Base-by-base conservation (phyloP, 2,888 invertebrate genomes). In the Pterostichus madidus region DNA sequence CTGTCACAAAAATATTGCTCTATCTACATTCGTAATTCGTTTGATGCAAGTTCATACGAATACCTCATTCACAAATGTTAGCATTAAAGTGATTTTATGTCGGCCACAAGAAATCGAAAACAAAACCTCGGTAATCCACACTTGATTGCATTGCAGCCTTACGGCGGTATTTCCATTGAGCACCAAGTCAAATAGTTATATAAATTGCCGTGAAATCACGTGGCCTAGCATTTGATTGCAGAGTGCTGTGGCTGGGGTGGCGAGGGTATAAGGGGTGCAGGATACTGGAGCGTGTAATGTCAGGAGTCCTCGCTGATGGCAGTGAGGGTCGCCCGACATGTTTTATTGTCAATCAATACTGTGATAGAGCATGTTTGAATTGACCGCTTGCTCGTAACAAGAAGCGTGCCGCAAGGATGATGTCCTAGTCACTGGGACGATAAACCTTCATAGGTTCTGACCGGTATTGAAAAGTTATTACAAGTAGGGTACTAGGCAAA, bases 291-390 rank as follows among this genome's bases (percentile, higher is more conserved):
- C 68, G 68, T 80, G 80, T 71, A 80, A 80, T 80, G 46, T n/a
- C 71, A 68, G 68, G 32, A 68, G 31, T 52, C 80, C 52, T 68
- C 52, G 15, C 15, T 77, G 77, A 53, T 59, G 56, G 32, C 59
- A 59, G 7, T 15, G 7, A 10, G 59, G 44, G 32, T 13, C 64
- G 35, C 10, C 68, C n/a, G 79, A 80, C 80, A 68, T 80, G 80
- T 52, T 80, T 80, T 80, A 80, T 80, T 80, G 80, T 80, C 80
- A 80, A 80, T 80, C 80, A 80, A 80, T 80, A 80, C 80, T 31
- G 52, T 13, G 68, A 46, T 77, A 77, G 32, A 56, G 35, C 77
- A 32, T 77, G 77, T 77, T 76, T 52, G 76, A 76, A 76, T 31
- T 76, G 76, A 76, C 52, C 76, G 31, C 24, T 17, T 15, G 59